phyloP scores from a whole-genome alignment of 2,888 invertebrate species.

The Pantelozetes paolii region DNA sequence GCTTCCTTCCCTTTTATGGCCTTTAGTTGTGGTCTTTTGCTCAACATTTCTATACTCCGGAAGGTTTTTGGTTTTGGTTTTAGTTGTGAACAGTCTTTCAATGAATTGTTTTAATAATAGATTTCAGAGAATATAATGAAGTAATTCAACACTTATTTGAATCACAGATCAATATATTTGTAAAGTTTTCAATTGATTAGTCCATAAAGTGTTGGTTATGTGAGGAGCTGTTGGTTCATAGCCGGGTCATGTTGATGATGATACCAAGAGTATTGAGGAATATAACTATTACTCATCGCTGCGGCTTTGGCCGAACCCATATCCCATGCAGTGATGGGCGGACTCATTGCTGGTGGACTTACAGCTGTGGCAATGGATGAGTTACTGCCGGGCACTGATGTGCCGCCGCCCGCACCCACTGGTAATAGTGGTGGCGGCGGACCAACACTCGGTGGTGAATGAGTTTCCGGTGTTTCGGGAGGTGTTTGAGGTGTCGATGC shows the following conservation, averaged over 20 bases:
- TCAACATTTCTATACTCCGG: neutral
- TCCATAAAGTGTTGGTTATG: constrained; percentile 42
- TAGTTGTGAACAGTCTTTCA: constrained; percentile 24
- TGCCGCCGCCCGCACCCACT: constrained; percentile 29
- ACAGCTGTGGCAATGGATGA: constrained; percentile 44
- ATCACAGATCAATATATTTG: constrained; percentile 27
- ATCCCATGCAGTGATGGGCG: constrained; percentile 52
- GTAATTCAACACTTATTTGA: constrained; percentile 8
- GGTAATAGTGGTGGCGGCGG: constrained; percentile 42
- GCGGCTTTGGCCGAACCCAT: constrained; percentile 51
- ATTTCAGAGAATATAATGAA: constrained; percentile 29
- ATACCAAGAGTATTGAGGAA: constrained; percentile 49
- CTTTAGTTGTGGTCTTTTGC: neutral
- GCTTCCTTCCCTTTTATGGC: neutral
- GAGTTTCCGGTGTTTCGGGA: constrained; percentile 48
- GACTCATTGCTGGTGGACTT: constrained; percentile 47
- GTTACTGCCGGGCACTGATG: constrained; percentile 39
- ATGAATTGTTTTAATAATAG: constrained; percentile 1
- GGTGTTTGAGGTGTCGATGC: constrained; percentile 48
- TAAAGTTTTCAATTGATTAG: constrained; percentile 26
- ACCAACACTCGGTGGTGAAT: constrained; percentile 46
- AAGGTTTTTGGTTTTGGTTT: no score
- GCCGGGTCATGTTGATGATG: constrained; percentile 47
- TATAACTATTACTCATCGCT: constrained; percentile 49
- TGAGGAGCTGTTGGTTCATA: constrained; percentile 48